Evolutionary conservation across 2,113 vertebrate genomes (phyloP), one percentile per base, ranked within the genome.

Genomic region (Cephalopholis sonnerati): DNA sequence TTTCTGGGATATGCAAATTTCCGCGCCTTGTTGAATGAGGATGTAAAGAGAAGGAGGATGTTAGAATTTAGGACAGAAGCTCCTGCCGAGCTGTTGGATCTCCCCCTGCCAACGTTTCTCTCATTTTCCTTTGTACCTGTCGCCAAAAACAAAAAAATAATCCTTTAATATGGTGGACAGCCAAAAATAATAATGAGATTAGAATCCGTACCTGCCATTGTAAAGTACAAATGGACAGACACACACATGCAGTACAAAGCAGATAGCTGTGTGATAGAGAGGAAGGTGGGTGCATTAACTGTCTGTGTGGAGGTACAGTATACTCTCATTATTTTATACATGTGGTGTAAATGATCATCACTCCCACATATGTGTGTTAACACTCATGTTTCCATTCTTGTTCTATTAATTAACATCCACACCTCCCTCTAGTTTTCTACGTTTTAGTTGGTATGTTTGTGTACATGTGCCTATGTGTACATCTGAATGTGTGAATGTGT

Each of bases 351-450:
- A 25, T 55, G 20, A 71, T 24, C 48, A 9, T 25, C 55, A 9
- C 36, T 22, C 29, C 63, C 5, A 41, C 15, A 51, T 36, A 32
- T 17, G 18, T 53, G 51, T 53, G 51, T 22, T 41, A 25, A 46
- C 61, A 63, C 32, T 48, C 81, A 39, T 17, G 44, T 67, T 51
- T 75, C 61, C 25, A 74, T 20, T 50, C 4, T 74, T 55, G 6
- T 74, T 48, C 32, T 39, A 39, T 85, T 80, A 73, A 82, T 86
- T 67, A 73, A 76, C 70, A 79, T 36, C 59, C 50, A 24, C 54
- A n/a, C 55, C 66, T 63, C 71, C 29, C 62, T 58, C 51, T 58
- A 53, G 39, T 50, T 65, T 18, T 39, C 8, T 13, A 1, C 11
- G n/a, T 48, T 5, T 36, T 20, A 6, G 46, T 64, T 1, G 0